phyloP scores from a whole-genome alignment of 2,888 invertebrate genomes.

The Folsomia manolachei region DNA sequence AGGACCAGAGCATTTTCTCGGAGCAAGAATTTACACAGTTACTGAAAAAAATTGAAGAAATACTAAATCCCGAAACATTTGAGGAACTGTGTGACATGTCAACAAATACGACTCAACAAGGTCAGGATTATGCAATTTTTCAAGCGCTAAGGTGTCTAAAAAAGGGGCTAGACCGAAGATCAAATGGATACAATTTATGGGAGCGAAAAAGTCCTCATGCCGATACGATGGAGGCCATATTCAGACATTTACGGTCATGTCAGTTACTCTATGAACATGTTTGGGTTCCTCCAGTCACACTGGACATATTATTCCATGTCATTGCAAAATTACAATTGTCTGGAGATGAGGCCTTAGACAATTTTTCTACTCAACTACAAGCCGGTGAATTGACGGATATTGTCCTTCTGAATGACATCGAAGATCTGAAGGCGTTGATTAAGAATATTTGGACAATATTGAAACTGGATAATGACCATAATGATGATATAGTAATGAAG shows the following conservation, averaged over 20 bases:
- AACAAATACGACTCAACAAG: slow-evolving; percentile 29
- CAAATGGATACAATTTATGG: slow-evolving; percentile 29
- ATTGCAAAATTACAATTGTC: slow-evolving; percentile 26
- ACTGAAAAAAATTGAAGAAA: slow-evolving; percentile 27
- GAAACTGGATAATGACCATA: slow-evolving; percentile 5
- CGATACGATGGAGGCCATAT: neutral
- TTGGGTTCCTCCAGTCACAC: slow-evolving; percentile 33
- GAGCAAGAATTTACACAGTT: slow-evolving; percentile 24
- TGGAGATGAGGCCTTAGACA: slow-evolving; percentile 20
- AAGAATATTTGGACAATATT: slow-evolving; percentile 30
- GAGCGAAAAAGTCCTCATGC: neutral
- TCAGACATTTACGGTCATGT: slow-evolving; percentile 15
- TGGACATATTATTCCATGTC: slow-evolving; percentile 30
- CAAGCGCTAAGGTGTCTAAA: slow-evolving; percentile 34
- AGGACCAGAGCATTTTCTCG: slow-evolving; percentile 29
- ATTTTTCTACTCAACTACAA: slow-evolving; percentile 15
- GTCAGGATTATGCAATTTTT: slow-evolving; percentile 38
- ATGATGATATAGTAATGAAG: slow-evolving; percentile 34
- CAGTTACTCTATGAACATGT: slow-evolving; percentile 41
- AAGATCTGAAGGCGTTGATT: slow-evolving; percentile 20
- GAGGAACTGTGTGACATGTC: slow-evolving; percentile 24
- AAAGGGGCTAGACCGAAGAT: slow-evolving; percentile 31
- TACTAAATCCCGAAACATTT: slow-evolving; percentile 27
- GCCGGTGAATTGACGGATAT: neutral
- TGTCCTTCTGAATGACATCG: slow-evolving; percentile 13